A percentile compares a stretch with the other conserved stretches of the same genome.
These are phyloP conservation scores for Germaria angustata DNA, from an alignment of 2,888 invertebrate species.

Conservation along the genomic window DNA sequence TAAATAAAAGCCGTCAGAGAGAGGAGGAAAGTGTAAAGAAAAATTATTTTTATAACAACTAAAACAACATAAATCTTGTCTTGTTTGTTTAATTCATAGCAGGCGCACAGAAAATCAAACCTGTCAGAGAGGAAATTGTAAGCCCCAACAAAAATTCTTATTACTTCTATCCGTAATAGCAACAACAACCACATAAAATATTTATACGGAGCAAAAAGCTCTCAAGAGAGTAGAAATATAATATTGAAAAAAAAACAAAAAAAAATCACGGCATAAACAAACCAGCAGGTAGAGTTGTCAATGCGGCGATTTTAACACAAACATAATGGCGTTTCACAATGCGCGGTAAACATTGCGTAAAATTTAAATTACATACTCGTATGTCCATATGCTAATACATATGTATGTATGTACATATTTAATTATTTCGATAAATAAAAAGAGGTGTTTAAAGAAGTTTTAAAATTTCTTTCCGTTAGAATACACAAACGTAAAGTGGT, in stretches of 20 bases:
- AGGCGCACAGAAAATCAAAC: conserved; percentile 61
- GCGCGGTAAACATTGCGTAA: too few species aligned
- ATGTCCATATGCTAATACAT: too few species aligned
- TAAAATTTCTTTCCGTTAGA: too few species aligned
- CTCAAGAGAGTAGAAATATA: conserved; percentile 36
- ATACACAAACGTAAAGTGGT: too few species aligned
- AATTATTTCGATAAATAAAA: too few species aligned
- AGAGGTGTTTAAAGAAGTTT: too few species aligned
- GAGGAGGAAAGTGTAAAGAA: neutral
- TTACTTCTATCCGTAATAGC: neutral
- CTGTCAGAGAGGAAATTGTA: conserved; percentile 5
- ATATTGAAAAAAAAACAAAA: conserved; percentile 14
- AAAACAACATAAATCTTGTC: conserved; percentile 52
- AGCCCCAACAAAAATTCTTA: neutral
- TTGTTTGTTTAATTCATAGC: conserved; percentile 64
- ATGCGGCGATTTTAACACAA: neutral
- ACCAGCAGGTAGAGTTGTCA: conserved; percentile 19
- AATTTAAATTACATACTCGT: too few species aligned
- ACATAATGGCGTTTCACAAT: neutral
- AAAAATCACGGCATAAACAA: conserved; percentile 34
- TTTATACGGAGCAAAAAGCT: conserved; percentile 14
- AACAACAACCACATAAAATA: neutral
- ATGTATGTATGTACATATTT: too few species aligned
- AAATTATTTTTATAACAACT: too few species aligned
- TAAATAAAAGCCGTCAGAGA: neutral